Evolutionary conservation across 2,113 vertebrate genomes (phyloP).

Genomic region (Nibea albiflora): DNA sequence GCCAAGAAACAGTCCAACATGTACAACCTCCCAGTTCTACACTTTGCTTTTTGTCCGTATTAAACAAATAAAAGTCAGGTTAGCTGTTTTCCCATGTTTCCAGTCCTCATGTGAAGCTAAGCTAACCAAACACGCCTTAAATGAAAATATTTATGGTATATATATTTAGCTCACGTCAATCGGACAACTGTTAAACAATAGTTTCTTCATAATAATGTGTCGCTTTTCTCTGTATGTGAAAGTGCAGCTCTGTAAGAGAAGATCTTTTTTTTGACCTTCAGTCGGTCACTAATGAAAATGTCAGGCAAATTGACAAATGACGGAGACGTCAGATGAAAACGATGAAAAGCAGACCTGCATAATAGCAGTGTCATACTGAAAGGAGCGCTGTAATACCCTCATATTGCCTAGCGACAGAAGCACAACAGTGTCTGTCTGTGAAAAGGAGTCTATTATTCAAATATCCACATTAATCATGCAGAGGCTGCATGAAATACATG

Average conservation of each 20-base stretch:
- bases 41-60: not conserved
- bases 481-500: constrained; percentile 21
- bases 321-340: constrained; percentile 23
- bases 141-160: not conserved
- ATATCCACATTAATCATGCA: constrained; percentile 51
- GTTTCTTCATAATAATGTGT: not conserved
- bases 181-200: not conserved
- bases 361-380: not conserved
- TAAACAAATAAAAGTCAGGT: not conserved
- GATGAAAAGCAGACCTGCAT: constrained; percentile 27
- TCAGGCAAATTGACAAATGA: not conserved
- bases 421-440: constrained; percentile 29
- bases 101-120: not conserved
- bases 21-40: not conserved
- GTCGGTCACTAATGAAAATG: constrained; percentile 6
- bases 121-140: not conserved
- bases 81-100: not conserved
- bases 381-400: not conserved
- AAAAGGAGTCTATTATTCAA: constrained; percentile 37
- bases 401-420: constrained; percentile 23
- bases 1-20: not conserved
- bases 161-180: not conserved
- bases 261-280: not conserved
- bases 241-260: not conserved
- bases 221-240: not conserved